These are phyloP conservation scores for Parasteatoda tepidariorum DNA, from an alignment of 1,140 invertebrate genomes.

Conservation along the genomic window DNA sequence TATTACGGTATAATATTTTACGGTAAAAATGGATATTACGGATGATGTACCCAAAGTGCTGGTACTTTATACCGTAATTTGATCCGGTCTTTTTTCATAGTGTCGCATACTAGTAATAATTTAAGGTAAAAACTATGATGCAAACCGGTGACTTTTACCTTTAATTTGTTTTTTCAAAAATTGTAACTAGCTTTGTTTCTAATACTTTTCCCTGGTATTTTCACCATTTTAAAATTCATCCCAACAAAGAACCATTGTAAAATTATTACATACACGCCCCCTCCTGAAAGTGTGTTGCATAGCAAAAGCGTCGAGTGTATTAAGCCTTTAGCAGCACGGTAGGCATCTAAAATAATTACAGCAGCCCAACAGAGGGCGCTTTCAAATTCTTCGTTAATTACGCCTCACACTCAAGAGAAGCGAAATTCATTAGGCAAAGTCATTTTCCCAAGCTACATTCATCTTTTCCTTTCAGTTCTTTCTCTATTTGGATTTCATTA, in stretches of 20 bases:
- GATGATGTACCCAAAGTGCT: no score
- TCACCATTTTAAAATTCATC: no score
- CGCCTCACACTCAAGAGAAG: slow-evolving; percentile 52
- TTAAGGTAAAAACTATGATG: no score
- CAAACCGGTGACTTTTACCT: no score
- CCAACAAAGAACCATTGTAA: neutral
- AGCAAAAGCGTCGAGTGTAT: slow-evolving; percentile 49
- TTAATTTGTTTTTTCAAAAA: no score
- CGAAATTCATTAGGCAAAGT: slow-evolving; percentile 58
- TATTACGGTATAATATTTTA: no score
- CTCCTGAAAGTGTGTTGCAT: slow-evolving; percentile 23
- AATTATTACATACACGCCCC: neutral
- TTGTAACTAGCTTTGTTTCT: no score
- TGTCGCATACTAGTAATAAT: no score
- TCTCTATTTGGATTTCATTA: slow-evolving; percentile 53
- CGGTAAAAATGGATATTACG: no score
- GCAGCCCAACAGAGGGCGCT: slow-evolving; percentile 47
- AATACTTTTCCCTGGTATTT: no score
- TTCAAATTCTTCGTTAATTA: slow-evolving; percentile 60
- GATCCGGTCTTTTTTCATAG: no score
- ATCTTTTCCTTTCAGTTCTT: slow-evolving; percentile 10
- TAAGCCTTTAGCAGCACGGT: slow-evolving; percentile 47
- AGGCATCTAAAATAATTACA: slow-evolving; percentile 60
- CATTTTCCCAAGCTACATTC: slow-evolving; percentile 32
- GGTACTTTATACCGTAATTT: no score